Percentiles rank a stretch among this genome's conserved stretches.
These are phyloP conservation scores for Sebastes trivittatus DNA, from an alignment of 2,797 vertebrate species.

Conservation along the genomic window DNA sequence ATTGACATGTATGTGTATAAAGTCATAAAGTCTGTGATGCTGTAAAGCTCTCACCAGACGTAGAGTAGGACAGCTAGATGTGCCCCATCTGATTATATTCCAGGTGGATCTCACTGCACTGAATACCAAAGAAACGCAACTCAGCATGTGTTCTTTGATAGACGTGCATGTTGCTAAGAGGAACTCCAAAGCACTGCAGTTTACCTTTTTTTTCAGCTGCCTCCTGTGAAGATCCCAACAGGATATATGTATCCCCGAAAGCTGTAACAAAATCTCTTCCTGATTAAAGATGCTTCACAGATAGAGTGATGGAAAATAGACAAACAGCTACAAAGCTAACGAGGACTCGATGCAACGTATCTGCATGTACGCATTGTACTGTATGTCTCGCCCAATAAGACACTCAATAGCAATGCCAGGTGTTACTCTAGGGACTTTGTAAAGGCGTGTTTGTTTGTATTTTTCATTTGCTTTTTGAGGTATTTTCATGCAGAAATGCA, in stretches of 20 bases:
- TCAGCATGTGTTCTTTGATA: slow-evolving; percentile 38
- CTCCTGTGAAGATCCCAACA: slow-evolving; percentile 2
- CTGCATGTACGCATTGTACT: background rate
- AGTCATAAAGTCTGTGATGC: background rate
- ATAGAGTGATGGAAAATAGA: background rate
- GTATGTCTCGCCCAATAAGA: background rate
- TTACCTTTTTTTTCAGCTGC: background rate
- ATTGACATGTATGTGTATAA: background rate
- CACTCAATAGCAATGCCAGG: background rate
- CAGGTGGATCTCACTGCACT: slow-evolving; percentile 6
- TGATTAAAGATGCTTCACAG: background rate
- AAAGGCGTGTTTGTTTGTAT: too few relatives aligned
- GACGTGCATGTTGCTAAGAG: background rate
- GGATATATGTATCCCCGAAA: background rate
- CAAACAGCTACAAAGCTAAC: background rate
- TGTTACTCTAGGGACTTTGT: background rate
- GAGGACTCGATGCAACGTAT: background rate
- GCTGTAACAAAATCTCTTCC: background rate
- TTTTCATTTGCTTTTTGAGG: background rate
- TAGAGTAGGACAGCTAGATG: background rate
- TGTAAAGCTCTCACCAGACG: background rate
- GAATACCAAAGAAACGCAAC: slow-evolving; percentile 25
- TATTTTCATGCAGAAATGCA: background rate
- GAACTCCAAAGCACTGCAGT: slow-evolving; percentile 14
- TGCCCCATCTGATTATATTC: slow-evolving; percentile 7